These are phyloP conservation scores for Mythimna pallens DNA, from an alignment of 2,888 invertebrate genomes.

Conservation along the genomic window DNA sequence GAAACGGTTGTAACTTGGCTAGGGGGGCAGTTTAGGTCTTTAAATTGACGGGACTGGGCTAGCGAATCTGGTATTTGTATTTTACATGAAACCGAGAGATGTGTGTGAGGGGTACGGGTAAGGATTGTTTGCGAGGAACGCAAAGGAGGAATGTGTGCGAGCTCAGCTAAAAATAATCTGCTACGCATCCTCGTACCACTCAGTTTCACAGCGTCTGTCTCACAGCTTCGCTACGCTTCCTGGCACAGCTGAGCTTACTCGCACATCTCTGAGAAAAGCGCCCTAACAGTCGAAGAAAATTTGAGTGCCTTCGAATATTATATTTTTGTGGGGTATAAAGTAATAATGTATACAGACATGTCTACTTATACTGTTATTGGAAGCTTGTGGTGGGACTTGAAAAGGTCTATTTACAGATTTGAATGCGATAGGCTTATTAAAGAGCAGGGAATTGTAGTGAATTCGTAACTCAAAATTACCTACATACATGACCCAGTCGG, in stretches of 20 bases:
- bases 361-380: background rate
- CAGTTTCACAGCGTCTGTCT: background rate
- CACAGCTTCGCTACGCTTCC: background rate
- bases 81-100: background rate
- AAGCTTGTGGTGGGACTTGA: background rate
- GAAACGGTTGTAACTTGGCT: too few species aligned
- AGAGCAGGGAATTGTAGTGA: background rate
- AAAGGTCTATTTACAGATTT: conserved; percentile 8
- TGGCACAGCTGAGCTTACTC: background rate
- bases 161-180: background rate
- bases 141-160: background rate
- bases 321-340: conserved; percentile 54
- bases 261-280: background rate
- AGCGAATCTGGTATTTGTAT: too few species aligned
- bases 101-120: background rate
- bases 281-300: conserved; percentile 56
- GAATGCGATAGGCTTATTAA: background rate
- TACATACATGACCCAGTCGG: background rate
- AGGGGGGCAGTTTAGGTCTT: too few species aligned
- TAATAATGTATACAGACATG: conserved; percentile 37
- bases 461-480: background rate
- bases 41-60: background rate
- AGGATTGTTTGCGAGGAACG: background rate
- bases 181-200: background rate
- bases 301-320: conserved; percentile 57